Base-by-base conservation (phyloP, 2,888 invertebrate genomes). In the Bruchidius siliquastri region DNA sequence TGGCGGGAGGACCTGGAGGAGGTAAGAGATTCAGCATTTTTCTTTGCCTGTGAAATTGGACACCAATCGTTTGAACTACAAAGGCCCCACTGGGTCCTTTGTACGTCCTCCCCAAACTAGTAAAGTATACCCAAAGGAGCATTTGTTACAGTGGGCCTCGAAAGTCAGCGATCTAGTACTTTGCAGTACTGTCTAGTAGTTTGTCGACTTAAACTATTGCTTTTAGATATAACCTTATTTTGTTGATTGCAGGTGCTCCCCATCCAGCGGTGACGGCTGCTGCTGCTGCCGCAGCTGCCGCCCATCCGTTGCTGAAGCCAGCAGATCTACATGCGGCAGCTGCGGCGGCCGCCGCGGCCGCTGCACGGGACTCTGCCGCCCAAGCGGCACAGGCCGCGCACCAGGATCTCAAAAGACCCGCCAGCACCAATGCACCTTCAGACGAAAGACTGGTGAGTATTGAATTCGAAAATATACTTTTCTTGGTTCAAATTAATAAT, bases 401-500 rank as follows among this genome's bases (percentile, higher is more conserved):
- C 74, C 82, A 72, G 80, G 85, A 85, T 69, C 79, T 84, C 70
- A 86, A 86, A 74, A 80, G 86, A 75, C 84, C 86, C 22, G 84
- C 84, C 74, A 85, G 86, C 71, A 83, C 84, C 20, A 85, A 85
- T 75, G 83, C 85, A 20, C 85, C 84, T 76, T 83, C 85, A 20
- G 87, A 87, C 76, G 87, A 87, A 84, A 84, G 87, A 86, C 85
- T 87, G 86, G 87, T 87, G 68, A 73, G 76, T 66, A n/a, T n/a
- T n/a, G n/a, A n/a, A n/a, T n/a, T n/a, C n/a, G n/a, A n/a, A n/a
- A n/a, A n/a, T n/a, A 20, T 21, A 20, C 30, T 6, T 21, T 71
- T 71, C 0, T 32, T 70, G n/a, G n/a, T n/a, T n/a, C n/a, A n/a
- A n/a, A n/a, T n/a, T n/a, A n/a, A n/a, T n/a, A n/a, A n/a, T n/a